Percentiles rank a stretch among this genome's conserved stretches.
phyloP scores from a whole-genome alignment of 30 jellyfish, hydroid and myxozoan genomes.

The Phacellophora camtschatica region DNA sequence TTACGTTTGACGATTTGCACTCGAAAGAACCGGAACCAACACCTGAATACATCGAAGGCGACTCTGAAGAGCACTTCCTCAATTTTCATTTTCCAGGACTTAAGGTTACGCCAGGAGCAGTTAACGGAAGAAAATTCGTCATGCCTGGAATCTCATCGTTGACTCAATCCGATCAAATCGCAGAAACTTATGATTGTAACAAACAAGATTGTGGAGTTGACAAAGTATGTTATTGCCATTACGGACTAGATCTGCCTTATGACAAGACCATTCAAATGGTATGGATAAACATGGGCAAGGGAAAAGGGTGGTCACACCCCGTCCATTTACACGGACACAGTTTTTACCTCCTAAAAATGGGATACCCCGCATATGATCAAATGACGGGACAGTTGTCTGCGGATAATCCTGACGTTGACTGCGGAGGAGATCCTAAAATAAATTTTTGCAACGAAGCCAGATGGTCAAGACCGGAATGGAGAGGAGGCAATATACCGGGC shows the following conservation, averaged over 20 bases:
- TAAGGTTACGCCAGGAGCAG: slow-evolving; percentile 88
- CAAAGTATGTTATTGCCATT: slow-evolving; percentile 81
- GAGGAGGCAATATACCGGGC: slow-evolving; percentile 83
- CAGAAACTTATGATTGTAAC: slow-evolving; percentile 75
- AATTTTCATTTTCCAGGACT: slow-evolving; percentile 91
- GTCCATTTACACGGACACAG: slow-evolving; percentile 92
- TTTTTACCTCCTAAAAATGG: slow-evolving; percentile 79
- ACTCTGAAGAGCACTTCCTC: slow-evolving; percentile 71
- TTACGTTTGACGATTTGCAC: slow-evolving; percentile 64
- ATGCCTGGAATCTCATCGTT: slow-evolving; percentile 89
- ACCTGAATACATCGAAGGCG: slow-evolving; percentile 55
- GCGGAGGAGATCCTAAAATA: slow-evolving; percentile 74
- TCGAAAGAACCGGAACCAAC: slow-evolving; percentile 65
- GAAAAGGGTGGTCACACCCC: slow-evolving; percentile 95
- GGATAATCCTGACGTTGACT: slow-evolving; percentile 76
- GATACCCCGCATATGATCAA: slow-evolving; percentile 73
- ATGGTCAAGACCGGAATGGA: slow-evolving; percentile 76
- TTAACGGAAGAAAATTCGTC: slow-evolving; percentile 81
- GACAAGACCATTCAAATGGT: slow-evolving; percentile 88
- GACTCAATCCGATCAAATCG: slow-evolving; percentile 80
- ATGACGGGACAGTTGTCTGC: slow-evolving; percentile 75
- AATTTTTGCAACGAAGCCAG: slow-evolving; percentile 84
- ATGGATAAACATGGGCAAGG: slow-evolving; percentile 82
- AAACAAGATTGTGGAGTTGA: slow-evolving; percentile 86
- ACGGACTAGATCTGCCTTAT: slow-evolving; percentile 68